Evolutionary conservation across 2,888 invertebrate species (phyloP), one percentile per base, ranked within the genome.

Genomic region (Chloromyia formosa): DNA sequence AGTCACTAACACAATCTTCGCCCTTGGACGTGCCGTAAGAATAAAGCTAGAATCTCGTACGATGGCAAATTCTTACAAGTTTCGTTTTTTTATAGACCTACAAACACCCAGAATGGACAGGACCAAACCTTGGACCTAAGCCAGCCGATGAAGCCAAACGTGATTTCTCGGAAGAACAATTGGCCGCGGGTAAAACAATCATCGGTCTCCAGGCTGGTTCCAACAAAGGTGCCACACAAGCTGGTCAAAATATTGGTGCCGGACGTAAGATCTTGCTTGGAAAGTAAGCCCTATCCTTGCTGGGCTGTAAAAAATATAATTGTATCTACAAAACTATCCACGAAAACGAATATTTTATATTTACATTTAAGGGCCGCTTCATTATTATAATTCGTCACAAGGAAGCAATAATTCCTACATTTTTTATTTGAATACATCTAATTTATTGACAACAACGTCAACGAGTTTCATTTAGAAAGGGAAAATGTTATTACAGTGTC

Each of bases 171-270:
- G 97, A 97, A 0, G 97, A 97, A 84, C 94, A 94, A 83, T 84
- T 97, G 81, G 91, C 91, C 80, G 95, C 96, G 79, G 96, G 96
- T 27, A 90, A 97, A 87, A 90, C 92, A 79, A 88, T 96, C 82
- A 94, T 98, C 81, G 96, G 97, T 81, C 92, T 98, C 71, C 97
- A 98, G 86, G 96, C 96, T 80, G 98, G 98, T 76, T 92, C 92
- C 85, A 98, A 98, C 91, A 96, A 97, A 87, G 97, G 97, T 58
- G 97, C 97, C 80, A 92, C 93, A 77, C 97, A 97, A 86, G 91
- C 95, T 35, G 97, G 97, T 35, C 91, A 91, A 85, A 97, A 94
- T 86, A 88, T 96, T 76, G 97, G 97, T 78, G 95, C 95, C 79
- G 91, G 93, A 80, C 93, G 95, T 84, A 95, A 95, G 86, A 95